Conservation (phyloP, 2,888 invertebrate genomes). For the Cosmorhoe ocellata region DNA sequence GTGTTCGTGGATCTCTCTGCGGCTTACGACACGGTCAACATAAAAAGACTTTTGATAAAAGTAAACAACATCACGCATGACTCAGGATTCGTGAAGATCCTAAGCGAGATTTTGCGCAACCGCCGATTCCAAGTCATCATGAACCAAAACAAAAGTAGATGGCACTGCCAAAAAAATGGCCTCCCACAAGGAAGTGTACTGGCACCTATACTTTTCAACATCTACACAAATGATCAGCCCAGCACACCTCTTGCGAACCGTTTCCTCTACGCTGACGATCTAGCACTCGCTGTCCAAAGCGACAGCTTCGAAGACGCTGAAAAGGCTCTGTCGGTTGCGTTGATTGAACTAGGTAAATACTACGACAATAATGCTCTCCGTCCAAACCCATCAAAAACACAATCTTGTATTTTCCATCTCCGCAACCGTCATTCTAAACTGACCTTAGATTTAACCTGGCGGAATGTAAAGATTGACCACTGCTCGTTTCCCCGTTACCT, state of each 20-base stretch:
- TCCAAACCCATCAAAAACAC: too few species aligned
- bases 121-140: neutral
- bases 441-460: too few species aligned
- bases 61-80: neutral
- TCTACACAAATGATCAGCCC: neutral
- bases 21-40: slow-evolving; percentile 10
- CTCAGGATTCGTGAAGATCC: neutral
- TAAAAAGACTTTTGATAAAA: neutral
- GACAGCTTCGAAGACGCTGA: neutral
- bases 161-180: neutral
- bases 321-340: neutral
- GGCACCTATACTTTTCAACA: neutral
- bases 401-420: too few species aligned
- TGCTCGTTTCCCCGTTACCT: too few species aligned
- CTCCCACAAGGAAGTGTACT: neutral
- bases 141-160: neutral
- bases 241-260: neutral
- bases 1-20: slow-evolving; percentile 8
- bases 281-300: neutral
- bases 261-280: too few species aligned
- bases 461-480: too few species aligned
- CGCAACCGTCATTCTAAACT: too few species aligned
- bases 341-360: too few species aligned
- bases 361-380: too few species aligned
- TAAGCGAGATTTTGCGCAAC: neutral